phyloP scores from a whole-genome alignment of 2,888 invertebrate genomes.

The Netelia fuscicornis region DNA sequence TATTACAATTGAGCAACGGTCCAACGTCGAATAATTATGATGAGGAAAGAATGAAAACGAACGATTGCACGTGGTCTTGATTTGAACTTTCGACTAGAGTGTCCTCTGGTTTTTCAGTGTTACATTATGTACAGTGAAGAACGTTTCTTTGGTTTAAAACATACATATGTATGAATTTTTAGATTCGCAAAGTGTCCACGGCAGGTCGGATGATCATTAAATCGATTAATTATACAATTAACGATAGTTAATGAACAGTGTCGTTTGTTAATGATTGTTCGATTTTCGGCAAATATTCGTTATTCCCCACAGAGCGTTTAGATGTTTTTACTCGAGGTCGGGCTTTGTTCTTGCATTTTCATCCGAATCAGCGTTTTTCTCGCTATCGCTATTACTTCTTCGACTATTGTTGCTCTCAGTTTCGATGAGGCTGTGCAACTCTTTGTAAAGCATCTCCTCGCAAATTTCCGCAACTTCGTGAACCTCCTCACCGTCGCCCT shows the following conservation, averaged over 20 bases:
- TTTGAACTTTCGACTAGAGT: conserved; percentile 49
- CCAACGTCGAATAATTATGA: conserved; percentile 25
- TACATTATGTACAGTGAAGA: conserved; percentile 63
- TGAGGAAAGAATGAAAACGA: conserved; percentile 18
- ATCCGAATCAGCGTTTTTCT: conserved; percentile 62
- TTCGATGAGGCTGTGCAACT: conserved; percentile 80
- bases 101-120: conserved; percentile 29
- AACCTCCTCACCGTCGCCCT: conserved; percentile 73
- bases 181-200: conserved; percentile 28
- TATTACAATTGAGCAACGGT: conserved; percentile 57
- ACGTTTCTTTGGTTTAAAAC: conserved; percentile 52
- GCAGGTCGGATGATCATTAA: conserved; percentile 18
- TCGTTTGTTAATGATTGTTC: background rate
- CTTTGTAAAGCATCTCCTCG: conserved; percentile 81
- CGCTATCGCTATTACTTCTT: conserved; percentile 67
- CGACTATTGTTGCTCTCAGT: conserved; percentile 74
- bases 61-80: conserved; percentile 13
- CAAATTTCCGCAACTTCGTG: conserved; percentile 78
- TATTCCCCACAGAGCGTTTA: conserved; percentile 34
- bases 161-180: conserved; percentile 18
- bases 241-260: too few relatives aligned
- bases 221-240: too few relatives aligned
- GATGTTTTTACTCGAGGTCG: conserved; percentile 49
- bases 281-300: conserved; percentile 14
- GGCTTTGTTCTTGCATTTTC: conserved; percentile 53